Percentiles rank a stretch among this genome's conserved stretches.
These are phyloP conservation scores for Mantis religiosa DNA, from an alignment of 2,888 invertebrate genomes.

Conservation along the genomic window DNA sequence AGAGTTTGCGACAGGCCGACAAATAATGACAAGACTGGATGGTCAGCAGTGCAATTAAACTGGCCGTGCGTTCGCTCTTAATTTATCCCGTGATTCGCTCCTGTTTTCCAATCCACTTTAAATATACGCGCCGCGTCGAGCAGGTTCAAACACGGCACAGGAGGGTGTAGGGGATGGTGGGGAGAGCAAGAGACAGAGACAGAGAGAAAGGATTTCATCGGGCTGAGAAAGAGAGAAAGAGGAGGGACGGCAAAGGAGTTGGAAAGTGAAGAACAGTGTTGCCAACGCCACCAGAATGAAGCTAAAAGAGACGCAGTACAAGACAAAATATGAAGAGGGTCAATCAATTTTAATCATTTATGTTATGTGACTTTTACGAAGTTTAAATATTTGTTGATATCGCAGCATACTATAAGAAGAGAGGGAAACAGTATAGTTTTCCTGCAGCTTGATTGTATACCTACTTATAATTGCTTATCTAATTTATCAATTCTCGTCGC, in stretches of 20 bases:
- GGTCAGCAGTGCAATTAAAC: conserved; percentile 5
- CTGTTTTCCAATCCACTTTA: conserved; percentile 27
- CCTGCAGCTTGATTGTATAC: no score
- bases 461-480: no score
- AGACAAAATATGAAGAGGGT: not conserved
- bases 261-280: not conserved
- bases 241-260: not conserved
- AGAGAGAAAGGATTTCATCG: not conserved
- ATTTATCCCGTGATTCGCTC: conserved; percentile 8
- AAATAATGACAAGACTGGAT: not conserved
- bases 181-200: not conserved
- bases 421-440: no score
- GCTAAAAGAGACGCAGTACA: not conserved
- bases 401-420: no score
- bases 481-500: no score
- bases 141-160: conserved; percentile 18
- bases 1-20: not conserved
- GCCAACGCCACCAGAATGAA: not conserved
- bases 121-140: conserved; percentile 18
- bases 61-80: conserved; percentile 9
- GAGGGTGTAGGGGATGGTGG: not conserved
- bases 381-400: no score
- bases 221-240: not conserved
- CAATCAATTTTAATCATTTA: not conserved
- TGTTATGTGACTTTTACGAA: not conserved